Conservation (phyloP, 2,888 invertebrate genomes). For the Pristionchus fissidentatus region DNA sequence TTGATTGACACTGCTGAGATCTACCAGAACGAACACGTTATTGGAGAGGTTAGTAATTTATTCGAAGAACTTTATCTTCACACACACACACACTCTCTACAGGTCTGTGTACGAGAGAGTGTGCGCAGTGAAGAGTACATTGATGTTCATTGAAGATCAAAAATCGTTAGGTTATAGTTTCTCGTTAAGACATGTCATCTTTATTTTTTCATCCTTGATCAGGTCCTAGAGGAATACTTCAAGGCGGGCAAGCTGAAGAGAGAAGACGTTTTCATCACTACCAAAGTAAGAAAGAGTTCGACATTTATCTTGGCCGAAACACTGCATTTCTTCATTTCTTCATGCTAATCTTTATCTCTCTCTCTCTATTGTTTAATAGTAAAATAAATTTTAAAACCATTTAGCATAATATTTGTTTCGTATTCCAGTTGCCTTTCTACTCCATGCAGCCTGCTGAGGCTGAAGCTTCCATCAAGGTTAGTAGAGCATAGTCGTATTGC, state of each 20-base stretch:
- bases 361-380: too few species aligned
- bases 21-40: conserved; percentile 84
- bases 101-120: too few species aligned
- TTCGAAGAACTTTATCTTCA: too few species aligned
- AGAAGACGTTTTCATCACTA: conserved; percentile 70
- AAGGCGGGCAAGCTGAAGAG: conserved; percentile 77
- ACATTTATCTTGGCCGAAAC: too few species aligned
- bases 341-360: too few species aligned
- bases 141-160: too few species aligned
- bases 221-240: conserved; percentile 69
- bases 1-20: conserved; percentile 83
- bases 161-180: too few species aligned
- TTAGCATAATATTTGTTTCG: neutral
- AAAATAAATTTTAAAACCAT: neutral
- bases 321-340: too few species aligned
- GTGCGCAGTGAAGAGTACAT: too few species aligned
- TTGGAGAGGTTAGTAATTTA: conserved; percentile 81
- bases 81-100: too few species aligned
- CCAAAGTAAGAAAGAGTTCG: too few species aligned
- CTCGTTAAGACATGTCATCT: too few species aligned
- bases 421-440: conserved; percentile 58
- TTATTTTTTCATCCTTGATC: neutral
- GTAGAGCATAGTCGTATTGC: neutral
- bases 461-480: conserved; percentile 38
- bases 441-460: conserved; percentile 62